These are phyloP conservation scores for Plotosus lineatus DNA, from an alignment of 2,113 vertebrate genomes.

Conservation along the genomic window DNA sequence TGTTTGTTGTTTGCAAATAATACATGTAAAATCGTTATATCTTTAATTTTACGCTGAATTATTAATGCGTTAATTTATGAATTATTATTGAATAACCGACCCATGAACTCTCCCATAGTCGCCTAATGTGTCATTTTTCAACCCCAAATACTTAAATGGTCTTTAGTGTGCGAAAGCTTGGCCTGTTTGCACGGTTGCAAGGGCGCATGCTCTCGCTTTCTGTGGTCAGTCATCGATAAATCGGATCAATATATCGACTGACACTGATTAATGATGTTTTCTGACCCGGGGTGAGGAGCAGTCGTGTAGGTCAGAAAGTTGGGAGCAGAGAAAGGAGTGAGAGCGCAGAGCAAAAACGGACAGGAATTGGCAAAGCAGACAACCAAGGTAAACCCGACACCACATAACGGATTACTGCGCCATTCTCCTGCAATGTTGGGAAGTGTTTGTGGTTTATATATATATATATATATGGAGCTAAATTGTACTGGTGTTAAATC, in stretches of 20 bases:
- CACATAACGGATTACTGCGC: background rate
- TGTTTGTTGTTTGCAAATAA: too few species aligned
- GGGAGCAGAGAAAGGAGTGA: conserved; percentile 30
- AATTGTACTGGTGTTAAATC: background rate
- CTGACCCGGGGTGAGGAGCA: conserved; percentile 52
- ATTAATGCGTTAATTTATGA: background rate
- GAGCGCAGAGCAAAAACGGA: conserved; percentile 8
- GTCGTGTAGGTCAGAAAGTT: conserved; percentile 55
- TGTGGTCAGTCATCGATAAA: conserved; percentile 77
- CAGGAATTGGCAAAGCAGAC: conserved; percentile 16
- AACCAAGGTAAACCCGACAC: conserved; percentile 20
- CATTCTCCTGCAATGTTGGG: background rate
- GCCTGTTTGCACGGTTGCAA: conserved; percentile 59
- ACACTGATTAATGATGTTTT: conserved; percentile 79
- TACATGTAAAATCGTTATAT: too few species aligned
- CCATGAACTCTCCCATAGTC: background rate
- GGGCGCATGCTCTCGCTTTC: conserved; percentile 70
- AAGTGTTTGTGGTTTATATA: conserved; percentile 1
- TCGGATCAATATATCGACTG: conserved; percentile 78
- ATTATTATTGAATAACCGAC: background rate
- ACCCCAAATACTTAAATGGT: background rate
- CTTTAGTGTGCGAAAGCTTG: conserved; percentile 23
- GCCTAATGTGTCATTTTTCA: background rate
- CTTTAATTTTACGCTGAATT: background rate
- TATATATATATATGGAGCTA: background rate